Evolutionary conservation across 2,113 vertebrate genomes (phyloP).

Genomic region (Phocoena sinus): DNA sequence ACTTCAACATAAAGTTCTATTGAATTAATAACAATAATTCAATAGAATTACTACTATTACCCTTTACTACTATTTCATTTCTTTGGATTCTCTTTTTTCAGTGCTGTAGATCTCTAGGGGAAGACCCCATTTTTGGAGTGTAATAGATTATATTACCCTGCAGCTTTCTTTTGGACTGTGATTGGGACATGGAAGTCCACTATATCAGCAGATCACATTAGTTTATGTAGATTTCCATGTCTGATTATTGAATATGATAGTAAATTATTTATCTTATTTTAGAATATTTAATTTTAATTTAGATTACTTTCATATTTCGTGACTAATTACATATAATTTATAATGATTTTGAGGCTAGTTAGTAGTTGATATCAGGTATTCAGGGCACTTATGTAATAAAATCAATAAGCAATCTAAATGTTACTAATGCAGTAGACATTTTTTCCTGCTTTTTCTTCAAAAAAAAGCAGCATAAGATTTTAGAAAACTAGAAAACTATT

Average conservation of each 20-base stretch:
- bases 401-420: background rate
- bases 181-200: background rate
- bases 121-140: background rate
- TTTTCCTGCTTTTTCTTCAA: background rate
- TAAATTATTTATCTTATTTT: slow-evolving; percentile 22
- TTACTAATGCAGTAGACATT: slow-evolving; percentile 5
- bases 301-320: slow-evolving; percentile 42
- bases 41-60: too few relatives aligned
- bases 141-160: background rate
- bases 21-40: background rate
- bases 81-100: slow-evolving; percentile 3
- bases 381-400: slow-evolving; percentile 23
- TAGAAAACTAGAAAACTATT: slow-evolving; percentile 37
- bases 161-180: slow-evolving; percentile 6
- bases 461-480: slow-evolving; percentile 23
- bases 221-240: slow-evolving; percentile 42
- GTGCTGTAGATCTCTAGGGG: background rate
- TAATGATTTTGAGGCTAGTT: slow-evolving; percentile 19
- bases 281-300: slow-evolving; percentile 41
- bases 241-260: slow-evolving; percentile 14
- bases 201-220: background rate
- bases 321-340: slow-evolving; percentile 28
- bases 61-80: slow-evolving; percentile 46
- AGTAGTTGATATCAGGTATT: background rate
- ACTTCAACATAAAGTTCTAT: slow-evolving; percentile 21